Percentiles rank a stretch among this genome's conserved stretches.
These are phyloP conservation scores for Chelonoidis abingdonii DNA, from an alignment of 2,113 vertebrate genomes.

Conservation along the genomic window DNA sequence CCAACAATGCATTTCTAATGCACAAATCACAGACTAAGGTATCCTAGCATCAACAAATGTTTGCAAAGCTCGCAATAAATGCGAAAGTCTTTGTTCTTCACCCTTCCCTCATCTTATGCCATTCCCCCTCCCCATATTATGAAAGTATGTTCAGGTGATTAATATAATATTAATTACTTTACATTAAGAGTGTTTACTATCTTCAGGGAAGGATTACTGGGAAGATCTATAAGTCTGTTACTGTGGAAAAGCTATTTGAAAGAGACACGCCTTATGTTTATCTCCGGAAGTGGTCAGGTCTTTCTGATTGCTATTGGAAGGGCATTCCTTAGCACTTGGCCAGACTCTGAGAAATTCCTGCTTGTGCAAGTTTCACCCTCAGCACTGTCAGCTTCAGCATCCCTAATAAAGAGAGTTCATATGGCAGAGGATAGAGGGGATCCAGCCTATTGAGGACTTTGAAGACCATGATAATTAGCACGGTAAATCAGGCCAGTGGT, in stretches of 20 bases:
- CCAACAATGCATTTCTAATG: neutral
- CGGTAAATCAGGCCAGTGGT: neutral
- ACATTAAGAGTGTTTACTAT: neutral
- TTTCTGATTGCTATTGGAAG: neutral
- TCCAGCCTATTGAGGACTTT: neutral
- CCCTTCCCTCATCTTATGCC: neutral
- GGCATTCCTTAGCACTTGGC: neutral
- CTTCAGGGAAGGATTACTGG: neutral
- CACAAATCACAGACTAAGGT: neutral
- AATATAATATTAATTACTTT: neutral
- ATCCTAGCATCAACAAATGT: neutral
- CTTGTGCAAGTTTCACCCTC: no score
- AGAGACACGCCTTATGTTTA: neutral
- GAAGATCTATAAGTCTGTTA: neutral
- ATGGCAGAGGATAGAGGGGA: neutral
- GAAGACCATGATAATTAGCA: neutral
- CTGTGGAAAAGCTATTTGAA: neutral
- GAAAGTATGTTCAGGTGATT: neutral
- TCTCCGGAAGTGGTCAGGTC: neutral
- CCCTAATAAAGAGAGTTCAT: neutral
- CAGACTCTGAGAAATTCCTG: neutral
- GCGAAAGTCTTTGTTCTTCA: neutral
- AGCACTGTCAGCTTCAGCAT: neutral
- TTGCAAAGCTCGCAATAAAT: neutral
- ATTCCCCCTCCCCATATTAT: neutral